phyloP scores from a whole-genome alignment of 92 coral and sea anemone genomes.

The Hydrozoanthus gracilis region DNA sequence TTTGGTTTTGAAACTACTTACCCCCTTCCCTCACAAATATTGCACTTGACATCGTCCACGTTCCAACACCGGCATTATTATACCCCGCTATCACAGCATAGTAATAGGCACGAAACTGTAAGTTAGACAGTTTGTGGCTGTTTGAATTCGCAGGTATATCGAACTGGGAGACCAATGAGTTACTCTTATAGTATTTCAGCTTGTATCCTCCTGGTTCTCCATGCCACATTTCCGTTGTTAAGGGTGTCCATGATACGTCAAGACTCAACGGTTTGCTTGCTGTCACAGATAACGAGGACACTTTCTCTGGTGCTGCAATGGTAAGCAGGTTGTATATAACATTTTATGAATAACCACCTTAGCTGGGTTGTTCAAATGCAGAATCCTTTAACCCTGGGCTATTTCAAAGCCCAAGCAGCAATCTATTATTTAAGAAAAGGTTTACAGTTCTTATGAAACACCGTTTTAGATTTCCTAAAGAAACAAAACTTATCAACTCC shows the following conservation, averaged over 20 bases:
- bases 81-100: conserved; percentile 10
- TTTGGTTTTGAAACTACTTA: neutral
- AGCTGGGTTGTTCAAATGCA: too few species aligned
- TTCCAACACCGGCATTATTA: neutral
- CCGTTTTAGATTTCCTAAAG: too few species aligned
- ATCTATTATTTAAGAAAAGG: too few species aligned
- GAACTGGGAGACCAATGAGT: neutral
- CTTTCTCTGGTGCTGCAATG: neutral
- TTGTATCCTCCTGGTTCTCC: neutral
- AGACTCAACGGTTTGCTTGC: neutral
- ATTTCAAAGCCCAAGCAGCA: too few species aligned
- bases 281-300: neutral
- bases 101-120: neutral
- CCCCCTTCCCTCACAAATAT: neutral
- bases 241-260: conserved; percentile 18
- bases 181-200: conserved; percentile 1
- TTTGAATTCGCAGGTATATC: neutral
- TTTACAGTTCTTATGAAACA: too few species aligned
- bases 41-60: neutral
- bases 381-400: too few species aligned
- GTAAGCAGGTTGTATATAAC: neutral
- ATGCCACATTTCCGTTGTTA: conserved; percentile 6
- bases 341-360: too few species aligned
- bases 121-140: neutral
- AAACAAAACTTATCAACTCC: too few species aligned